A percentile compares a stretch with the other conserved stretches of the same genome.
Conservation (phyloP, 2,797 vertebrate species). For the Semaprochilodus insignis region DNA sequence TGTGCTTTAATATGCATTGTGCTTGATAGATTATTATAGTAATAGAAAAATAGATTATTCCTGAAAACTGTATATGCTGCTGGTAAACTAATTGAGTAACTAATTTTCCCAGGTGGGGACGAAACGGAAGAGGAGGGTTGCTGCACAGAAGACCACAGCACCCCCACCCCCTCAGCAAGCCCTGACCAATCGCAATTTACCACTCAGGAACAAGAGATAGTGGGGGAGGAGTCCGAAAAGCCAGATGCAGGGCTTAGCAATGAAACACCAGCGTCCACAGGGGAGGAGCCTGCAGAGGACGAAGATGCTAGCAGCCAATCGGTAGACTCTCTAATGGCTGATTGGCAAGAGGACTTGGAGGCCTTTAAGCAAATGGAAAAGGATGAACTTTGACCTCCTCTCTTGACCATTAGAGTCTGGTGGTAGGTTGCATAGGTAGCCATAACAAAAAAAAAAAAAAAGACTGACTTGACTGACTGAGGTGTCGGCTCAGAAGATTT, state of each 20-base stretch:
- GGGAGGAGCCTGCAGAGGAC: constrained; percentile 77
- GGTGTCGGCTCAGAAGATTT: constrained; percentile 1
- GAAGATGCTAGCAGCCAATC: constrained; percentile 78
- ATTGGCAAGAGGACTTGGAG: constrained; percentile 99
- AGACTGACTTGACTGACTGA: background rate
- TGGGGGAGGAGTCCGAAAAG: constrained; percentile 51
- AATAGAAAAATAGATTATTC: background rate
- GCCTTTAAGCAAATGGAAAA: constrained; percentile 99
- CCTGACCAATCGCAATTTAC: constrained; percentile 66
- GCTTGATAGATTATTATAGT: background rate
- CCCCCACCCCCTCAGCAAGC: constrained; percentile 63
- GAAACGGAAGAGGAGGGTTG: constrained; percentile 71
- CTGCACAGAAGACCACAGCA: constrained; percentile 63
- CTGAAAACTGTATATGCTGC: background rate
- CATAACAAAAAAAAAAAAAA: constrained; percentile 25
- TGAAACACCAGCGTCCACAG: background rate
- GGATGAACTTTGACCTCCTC: constrained; percentile 92
- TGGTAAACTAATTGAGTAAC: background rate
- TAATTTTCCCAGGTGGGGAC: constrained; percentile 68
- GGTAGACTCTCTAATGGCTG: constrained; percentile 92
- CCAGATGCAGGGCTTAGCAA: constrained; percentile 51
- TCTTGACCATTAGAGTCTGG: background rate
- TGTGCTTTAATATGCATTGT: no score
- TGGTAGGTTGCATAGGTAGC: constrained; percentile 54
- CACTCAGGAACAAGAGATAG: constrained; percentile 55